These are phyloP conservation scores for Eurystomus glaucurus DNA, from an alignment of 2,797 vertebrate species.

Conservation along the genomic window DNA sequence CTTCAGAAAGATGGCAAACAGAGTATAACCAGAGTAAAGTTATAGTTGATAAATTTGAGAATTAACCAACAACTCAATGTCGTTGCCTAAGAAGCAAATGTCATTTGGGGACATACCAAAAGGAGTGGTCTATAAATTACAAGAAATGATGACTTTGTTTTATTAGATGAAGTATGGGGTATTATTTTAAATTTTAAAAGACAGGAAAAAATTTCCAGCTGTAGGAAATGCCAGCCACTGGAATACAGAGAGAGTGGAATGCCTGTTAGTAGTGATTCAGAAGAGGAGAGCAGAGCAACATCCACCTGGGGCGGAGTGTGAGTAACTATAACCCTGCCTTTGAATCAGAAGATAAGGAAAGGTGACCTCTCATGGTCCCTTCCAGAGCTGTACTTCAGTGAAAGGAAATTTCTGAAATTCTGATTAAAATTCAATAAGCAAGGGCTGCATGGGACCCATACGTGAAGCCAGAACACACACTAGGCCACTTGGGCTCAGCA, in stretches of 20 bases:
- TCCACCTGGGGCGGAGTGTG: not conserved
- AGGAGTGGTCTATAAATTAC: not conserved
- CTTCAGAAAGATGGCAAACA: not conserved
- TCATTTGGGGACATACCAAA: not conserved
- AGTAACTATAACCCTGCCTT: not conserved
- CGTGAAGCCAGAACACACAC: accelerated
- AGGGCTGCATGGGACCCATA: not conserved
- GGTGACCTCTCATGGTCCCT: not conserved
- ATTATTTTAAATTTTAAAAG: not conserved
- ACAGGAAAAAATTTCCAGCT: not conserved
- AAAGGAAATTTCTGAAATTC: not conserved
- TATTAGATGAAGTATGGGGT: not conserved
- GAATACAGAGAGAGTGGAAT: not conserved
- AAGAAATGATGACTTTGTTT: not conserved
- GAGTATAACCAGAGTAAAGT: not conserved
- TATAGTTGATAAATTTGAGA: not conserved
- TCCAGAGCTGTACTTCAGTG: not conserved
- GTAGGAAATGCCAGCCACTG: not conserved
- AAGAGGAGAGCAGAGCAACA: not conserved
- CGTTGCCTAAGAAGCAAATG: not conserved
- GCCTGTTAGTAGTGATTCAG: not conserved
- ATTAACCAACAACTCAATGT: not conserved
- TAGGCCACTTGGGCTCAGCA: not conserved
- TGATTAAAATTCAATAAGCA: not conserved
- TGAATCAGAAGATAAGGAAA: not conserved